Percentiles rank a stretch among this genome's conserved stretches.
Conservation (phyloP, 2,888 invertebrate genomes). For the Hybos culiciformis region DNA sequence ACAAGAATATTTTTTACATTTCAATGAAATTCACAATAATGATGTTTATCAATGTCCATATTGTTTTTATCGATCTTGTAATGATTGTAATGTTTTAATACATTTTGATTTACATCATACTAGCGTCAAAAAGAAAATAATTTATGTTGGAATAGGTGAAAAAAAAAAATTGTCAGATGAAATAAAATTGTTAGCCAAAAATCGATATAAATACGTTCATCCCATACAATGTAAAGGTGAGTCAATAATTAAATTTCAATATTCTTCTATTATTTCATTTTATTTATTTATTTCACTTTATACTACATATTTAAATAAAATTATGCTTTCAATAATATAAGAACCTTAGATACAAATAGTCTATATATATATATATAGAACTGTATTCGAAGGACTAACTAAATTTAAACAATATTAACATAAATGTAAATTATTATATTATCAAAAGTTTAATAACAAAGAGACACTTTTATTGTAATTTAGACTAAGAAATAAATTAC, state of each 20-base stretch:
- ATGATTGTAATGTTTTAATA: slow-evolving; percentile 7
- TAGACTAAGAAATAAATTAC: too few species aligned
- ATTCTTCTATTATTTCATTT: too few species aligned
- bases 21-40: slow-evolving; percentile 45
- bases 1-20: slow-evolving; percentile 42
- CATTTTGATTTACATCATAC: slow-evolving; percentile 12
- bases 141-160: slow-evolving; percentile 5
- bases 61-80: slow-evolving; percentile 51
- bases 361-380: neutral
- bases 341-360: neutral
- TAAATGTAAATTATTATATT: too few species aligned
- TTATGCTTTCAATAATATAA: neutral
- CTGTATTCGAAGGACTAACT: too few species aligned
- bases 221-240: slow-evolving; percentile 10
- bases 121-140: neutral
- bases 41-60: slow-evolving; percentile 49
- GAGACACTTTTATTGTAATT: too few species aligned
- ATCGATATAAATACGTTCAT: slow-evolving; percentile 14
- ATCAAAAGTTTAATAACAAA: too few species aligned
- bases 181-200: slow-evolving; percentile 2
- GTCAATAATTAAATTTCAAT: too few species aligned
- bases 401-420: too few species aligned
- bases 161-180: slow-evolving; percentile 3
- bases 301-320: neutral
- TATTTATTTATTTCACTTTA: neutral